Evolutionary conservation across 2,113 vertebrate species (phyloP).

Genomic region (Tachysurus vachellii): DNA sequence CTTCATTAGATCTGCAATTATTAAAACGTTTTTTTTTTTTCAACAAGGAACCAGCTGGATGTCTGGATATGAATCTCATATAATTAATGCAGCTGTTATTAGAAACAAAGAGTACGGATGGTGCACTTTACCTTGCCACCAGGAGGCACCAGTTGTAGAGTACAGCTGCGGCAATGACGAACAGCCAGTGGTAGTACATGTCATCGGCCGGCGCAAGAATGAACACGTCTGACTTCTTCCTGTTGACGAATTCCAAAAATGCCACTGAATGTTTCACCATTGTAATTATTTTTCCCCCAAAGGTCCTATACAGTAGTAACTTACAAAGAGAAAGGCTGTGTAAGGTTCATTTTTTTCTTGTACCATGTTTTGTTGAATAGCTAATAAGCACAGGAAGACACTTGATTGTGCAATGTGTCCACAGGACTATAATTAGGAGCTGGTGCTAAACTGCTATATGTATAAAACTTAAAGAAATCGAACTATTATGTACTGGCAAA

Average conservation of each 20-base stretch:
- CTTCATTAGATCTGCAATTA: slow-evolving; percentile 16
- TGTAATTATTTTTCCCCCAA: not conserved
- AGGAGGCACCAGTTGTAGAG: slow-evolving; percentile 93
- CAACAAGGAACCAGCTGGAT: slow-evolving; percentile 21
- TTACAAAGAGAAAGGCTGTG: not conserved
- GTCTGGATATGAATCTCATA: not conserved
- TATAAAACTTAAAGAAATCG: not conserved
- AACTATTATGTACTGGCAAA: not conserved
- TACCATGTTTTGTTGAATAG: not conserved
- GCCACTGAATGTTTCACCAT: not conserved
- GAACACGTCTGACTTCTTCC: slow-evolving; percentile 76
- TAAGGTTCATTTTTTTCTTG: not conserved
- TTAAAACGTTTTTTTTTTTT: slow-evolving; percentile 9
- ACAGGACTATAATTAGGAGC: not conserved
- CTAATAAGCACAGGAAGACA: not conserved
- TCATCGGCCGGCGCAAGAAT: slow-evolving; percentile 86
- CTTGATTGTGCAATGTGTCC: not conserved
- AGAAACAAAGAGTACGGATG: not conserved
- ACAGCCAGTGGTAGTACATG: slow-evolving; percentile 87
- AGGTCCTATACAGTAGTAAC: not conserved
- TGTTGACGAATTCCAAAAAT: slow-evolving; percentile 47
- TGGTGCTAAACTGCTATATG: not conserved
- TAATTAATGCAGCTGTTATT: not conserved
- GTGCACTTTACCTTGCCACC: slow-evolving; percentile 81
- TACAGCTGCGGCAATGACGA: slow-evolving; percentile 83